These are phyloP conservation scores for Kudoa iwatai DNA, from an alignment of 30 jellyfish, hydroid and myxozoan genomes.

Conservation along the genomic window DNA sequence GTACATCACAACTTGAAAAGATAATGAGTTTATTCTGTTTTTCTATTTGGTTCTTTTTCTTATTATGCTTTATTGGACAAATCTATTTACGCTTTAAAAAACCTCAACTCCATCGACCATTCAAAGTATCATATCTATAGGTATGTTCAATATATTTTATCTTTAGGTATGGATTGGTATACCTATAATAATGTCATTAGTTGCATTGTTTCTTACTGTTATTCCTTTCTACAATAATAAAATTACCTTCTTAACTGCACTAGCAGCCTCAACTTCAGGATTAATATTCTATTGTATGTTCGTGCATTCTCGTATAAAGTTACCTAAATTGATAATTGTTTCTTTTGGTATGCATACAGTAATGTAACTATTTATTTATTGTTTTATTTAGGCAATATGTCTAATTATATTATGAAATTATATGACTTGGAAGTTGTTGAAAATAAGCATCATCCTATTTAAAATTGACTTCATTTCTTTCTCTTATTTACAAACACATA, in stretches of 20 bases:
- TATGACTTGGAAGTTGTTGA: too few relatives aligned
- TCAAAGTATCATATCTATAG: constrained; percentile 9
- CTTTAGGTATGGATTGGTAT: constrained; percentile 15
- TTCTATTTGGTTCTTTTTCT: constrained; percentile 49
- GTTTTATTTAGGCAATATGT: too few relatives aligned
- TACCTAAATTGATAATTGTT: too few relatives aligned
- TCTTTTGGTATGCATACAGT: too few relatives aligned
- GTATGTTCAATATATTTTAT: neutral
- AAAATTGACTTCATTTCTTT: too few relatives aligned
- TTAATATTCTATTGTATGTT: constrained; percentile 18
- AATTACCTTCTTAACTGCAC: constrained; percentile 13
- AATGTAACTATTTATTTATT: too few relatives aligned
- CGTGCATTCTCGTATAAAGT: too few relatives aligned
- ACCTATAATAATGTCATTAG: constrained; percentile 23
- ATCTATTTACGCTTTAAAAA: constrained; percentile 7
- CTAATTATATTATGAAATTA: too few relatives aligned
- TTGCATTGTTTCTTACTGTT: constrained; percentile 15
- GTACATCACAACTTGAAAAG: constrained; percentile 18
- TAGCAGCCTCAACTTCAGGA: constrained; percentile 10
- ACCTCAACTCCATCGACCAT: constrained; percentile 23
- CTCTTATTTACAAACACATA: too few relatives aligned
- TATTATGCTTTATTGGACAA: constrained; percentile 14
- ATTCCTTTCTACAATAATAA: constrained; percentile 21
- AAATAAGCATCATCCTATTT: too few relatives aligned
- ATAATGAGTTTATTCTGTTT: constrained; percentile 33